Base-by-base conservation (phyloP, 1,140 invertebrate species). In the Laodelphax striatellus region DNA sequence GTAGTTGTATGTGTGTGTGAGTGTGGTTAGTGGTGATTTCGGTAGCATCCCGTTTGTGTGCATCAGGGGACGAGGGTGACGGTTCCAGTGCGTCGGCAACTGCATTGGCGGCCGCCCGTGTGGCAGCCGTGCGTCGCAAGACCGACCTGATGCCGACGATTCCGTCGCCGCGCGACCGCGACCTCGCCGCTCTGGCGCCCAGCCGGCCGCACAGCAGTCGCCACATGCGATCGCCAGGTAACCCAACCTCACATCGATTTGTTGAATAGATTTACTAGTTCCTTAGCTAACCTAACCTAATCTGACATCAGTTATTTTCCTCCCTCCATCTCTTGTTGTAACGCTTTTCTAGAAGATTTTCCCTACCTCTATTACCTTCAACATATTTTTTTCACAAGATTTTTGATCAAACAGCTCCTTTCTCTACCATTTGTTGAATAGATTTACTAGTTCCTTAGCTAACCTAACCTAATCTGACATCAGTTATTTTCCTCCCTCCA, bases 101-200 rank as follows among this genome's bases (percentile, higher is more conserved):
- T 2, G 19, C 57, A 41, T 44, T 54, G 14, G 55, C 52, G 28
- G 52, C 57, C 13, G 58, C 57, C 24, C 41, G 57, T 21, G 22
- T 28, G 21, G 42, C 68, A 55, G 70, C 78, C 60, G 75, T 79
- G 64, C 82, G 91, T 63, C 82, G 90, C 64, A 86, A 89, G 72
- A 93, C 90, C 59, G 91, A 94, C 76, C 76, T 94, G 71, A 88
- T 90, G 76, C 91, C 91, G 61, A 93, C 90, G 64, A 82, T 92
- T 73, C 89, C 90, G 58, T 85, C 86, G 64, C 80, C 82, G 53
- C 79, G 84, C 64, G 80, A 85, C 21, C 78, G 84, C 64, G 80
- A 86, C 31, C 34, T 38, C 11, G 6, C 24, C 11, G 6, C 24
- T 2, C 68, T 70, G 56, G 69, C 71, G 68, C 76, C 80, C 63